Percentiles rank a stretch among this genome's conserved stretches.
Conservation (phyloP, 2,888 invertebrate genomes). For the Melinopterus prodromus region DNA sequence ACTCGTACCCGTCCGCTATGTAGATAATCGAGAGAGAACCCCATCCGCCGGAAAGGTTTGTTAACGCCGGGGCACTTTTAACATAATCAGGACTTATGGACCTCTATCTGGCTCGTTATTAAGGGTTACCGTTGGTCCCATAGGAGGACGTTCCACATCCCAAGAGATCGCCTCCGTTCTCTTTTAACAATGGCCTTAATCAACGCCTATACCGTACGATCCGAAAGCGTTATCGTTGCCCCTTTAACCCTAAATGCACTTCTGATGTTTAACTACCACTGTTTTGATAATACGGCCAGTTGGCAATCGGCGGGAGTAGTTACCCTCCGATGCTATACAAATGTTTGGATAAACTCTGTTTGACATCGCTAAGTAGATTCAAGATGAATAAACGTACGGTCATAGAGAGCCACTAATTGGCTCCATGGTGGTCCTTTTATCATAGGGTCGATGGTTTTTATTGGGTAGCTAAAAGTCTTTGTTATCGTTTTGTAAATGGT, state of each 20-base stretch:
- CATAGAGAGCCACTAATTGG: neutral
- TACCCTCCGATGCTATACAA: conserved; percentile 8
- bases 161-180: conserved; percentile 35
- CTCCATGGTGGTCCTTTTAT: neutral
- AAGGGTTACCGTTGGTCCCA: conserved; percentile 36
- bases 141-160: conserved; percentile 31
- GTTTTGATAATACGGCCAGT: conserved; percentile 14
- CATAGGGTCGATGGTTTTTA: neutral
- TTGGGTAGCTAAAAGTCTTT: conserved; percentile 4
- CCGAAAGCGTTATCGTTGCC: conserved; percentile 32
- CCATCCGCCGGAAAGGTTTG: conserved; percentile 41
- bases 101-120: conserved; percentile 35
- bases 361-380: conserved; percentile 4
- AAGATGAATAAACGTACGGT: conserved; percentile 6
- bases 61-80: conserved; percentile 43
- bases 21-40: conserved; percentile 36
- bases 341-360: conserved; percentile 22
- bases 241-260: conserved; percentile 37
- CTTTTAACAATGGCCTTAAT: conserved; percentile 38
- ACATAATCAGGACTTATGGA: conserved; percentile 47
- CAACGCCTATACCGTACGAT: conserved; percentile 34
- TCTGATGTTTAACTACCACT: conserved; percentile 33
- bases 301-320: conserved; percentile 7
- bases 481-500: neutral
- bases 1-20: conserved; percentile 28